Conservation (phyloP, 2,797 vertebrate genomes). For the Pseudochirops corinnae region DNA sequence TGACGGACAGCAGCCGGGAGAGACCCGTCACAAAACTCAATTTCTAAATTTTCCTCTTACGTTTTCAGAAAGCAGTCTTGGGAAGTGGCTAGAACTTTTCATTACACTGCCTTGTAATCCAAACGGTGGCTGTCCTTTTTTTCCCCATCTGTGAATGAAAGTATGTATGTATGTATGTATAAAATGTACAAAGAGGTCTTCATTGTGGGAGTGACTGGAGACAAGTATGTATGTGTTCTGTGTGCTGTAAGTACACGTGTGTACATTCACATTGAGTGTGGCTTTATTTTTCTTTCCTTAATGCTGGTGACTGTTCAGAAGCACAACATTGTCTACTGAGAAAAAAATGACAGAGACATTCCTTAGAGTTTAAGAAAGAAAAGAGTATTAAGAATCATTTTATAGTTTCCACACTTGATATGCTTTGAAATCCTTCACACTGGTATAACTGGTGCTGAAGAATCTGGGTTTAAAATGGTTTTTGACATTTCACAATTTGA, state of each 20-base stretch:
- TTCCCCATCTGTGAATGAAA: slow-evolving; percentile 62
- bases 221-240: slow-evolving; percentile 49
- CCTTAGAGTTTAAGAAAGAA: slow-evolving; percentile 57
- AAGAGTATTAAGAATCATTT: slow-evolving; percentile 55
- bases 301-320: slow-evolving; percentile 84
- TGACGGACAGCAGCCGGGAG: slow-evolving; percentile 92
- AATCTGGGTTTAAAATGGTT: slow-evolving; percentile 48
- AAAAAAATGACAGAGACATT: slow-evolving; percentile 81
- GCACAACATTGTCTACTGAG: slow-evolving; percentile 85
- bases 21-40: slow-evolving; percentile 97
- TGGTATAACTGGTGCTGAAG: slow-evolving; percentile 49
- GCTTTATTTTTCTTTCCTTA: slow-evolving; percentile 57
- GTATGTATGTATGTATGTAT: slow-evolving; percentile 73
- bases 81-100: slow-evolving; percentile 73
- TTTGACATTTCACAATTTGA: slow-evolving; percentile 28
- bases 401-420: slow-evolving; percentile 65
- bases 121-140: slow-evolving; percentile 74
- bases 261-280: slow-evolving; percentile 69
- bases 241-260: slow-evolving; percentile 66
- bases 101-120: slow-evolving; percentile 82
- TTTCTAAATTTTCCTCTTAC: slow-evolving; percentile 87
- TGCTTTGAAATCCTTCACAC: slow-evolving; percentile 61
- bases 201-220: slow-evolving; percentile 59
- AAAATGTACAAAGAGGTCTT: slow-evolving; percentile 82
- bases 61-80: slow-evolving; percentile 70